Conservation (phyloP, 2,888 invertebrate genomes). For the Norana najaformis region DNA sequence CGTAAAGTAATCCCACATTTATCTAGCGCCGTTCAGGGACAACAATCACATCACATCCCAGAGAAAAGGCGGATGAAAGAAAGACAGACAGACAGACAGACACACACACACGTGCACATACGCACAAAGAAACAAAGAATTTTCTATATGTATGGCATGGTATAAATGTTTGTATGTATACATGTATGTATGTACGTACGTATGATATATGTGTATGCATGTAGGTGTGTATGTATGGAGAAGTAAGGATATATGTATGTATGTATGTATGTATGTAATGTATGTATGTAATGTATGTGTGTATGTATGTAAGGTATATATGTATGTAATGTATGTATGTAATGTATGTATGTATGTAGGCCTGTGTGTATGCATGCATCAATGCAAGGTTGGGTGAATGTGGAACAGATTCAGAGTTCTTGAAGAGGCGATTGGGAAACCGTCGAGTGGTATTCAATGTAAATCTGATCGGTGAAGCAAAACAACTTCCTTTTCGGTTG, state of each 20-base stretch:
- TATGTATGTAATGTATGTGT: constrained; percentile 19
- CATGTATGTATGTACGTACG: not conserved
- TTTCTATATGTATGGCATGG: too few relatives aligned
- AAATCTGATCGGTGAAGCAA: too few relatives aligned
- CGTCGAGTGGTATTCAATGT: too few relatives aligned
- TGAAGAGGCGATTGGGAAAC: too few relatives aligned
- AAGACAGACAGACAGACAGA: constrained; percentile 6
- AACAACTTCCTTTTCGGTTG: too few relatives aligned
- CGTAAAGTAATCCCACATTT: not conserved
- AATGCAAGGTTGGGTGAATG: not conserved
- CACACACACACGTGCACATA: not conserved
- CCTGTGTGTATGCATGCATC: not conserved
- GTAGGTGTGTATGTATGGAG: too few relatives aligned
- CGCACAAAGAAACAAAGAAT: not conserved
- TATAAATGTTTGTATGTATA: not conserved
- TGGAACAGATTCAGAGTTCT: too few relatives aligned
- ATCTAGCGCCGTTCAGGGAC: not conserved
- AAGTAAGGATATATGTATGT: too few relatives aligned
- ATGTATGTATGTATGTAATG: constrained; percentile 20
- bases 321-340: constrained; percentile 25
- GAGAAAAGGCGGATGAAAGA: too few relatives aligned
- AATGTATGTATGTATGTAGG: not conserved
- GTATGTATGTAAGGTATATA: constrained; percentile 23
- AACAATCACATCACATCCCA: not conserved
- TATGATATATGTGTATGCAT: constrained; percentile 20